These are phyloP conservation scores for Oryzias curvinotus DNA, from an alignment of 2,113 vertebrate species.

Conservation along the genomic window DNA sequence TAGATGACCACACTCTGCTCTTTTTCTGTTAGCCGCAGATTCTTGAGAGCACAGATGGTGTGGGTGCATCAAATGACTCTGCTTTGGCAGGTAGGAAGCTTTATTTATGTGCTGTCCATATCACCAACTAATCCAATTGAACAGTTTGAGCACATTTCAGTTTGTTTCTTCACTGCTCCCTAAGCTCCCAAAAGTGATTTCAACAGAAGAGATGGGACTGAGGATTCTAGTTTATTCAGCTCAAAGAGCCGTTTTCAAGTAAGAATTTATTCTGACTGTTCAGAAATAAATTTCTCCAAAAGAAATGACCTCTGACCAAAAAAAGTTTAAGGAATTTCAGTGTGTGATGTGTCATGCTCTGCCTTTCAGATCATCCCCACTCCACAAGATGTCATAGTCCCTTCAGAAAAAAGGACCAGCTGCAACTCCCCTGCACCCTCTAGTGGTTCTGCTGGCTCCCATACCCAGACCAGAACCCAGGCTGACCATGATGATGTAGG, in stretches of 20 bases:
- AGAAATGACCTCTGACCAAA: slow-evolving; percentile 14
- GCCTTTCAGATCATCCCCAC: slow-evolving; percentile 68
- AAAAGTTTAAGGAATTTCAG: slow-evolving; percentile 5
- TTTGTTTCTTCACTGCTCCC: slow-evolving; percentile 2
- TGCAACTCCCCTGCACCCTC: slow-evolving; percentile 67
- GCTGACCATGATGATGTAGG: slow-evolving; percentile 72
- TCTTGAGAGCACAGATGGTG: slow-evolving; percentile 70
- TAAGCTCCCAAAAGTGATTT: slow-evolving; percentile 40
- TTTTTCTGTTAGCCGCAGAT: slow-evolving; percentile 68
- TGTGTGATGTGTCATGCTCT: slow-evolving; percentile 3
- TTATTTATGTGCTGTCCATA: slow-evolving; percentile 4
- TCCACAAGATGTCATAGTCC: slow-evolving; percentile 72
- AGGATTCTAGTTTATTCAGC: slow-evolving; percentile 23
- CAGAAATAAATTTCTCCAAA: slow-evolving; percentile 7
- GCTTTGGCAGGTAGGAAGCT: slow-evolving; percentile 59
- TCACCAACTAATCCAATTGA: background rate
- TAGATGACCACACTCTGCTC: slow-evolving; percentile 1
- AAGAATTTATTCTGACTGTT: slow-evolving; percentile 26
- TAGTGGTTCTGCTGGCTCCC: slow-evolving; percentile 54
- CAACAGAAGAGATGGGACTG: slow-evolving; percentile 32
- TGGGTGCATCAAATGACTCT: slow-evolving; percentile 65
- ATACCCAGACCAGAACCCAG: slow-evolving; percentile 67
- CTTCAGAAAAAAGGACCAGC: slow-evolving; percentile 61
- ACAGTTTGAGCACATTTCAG: slow-evolving; percentile 8
- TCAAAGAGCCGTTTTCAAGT: slow-evolving; percentile 72